Evolutionary conservation across 1,140 invertebrate genomes (phyloP), one percentile per base, ranked within the genome.

Genomic region (Seison nebaliae): DNA sequence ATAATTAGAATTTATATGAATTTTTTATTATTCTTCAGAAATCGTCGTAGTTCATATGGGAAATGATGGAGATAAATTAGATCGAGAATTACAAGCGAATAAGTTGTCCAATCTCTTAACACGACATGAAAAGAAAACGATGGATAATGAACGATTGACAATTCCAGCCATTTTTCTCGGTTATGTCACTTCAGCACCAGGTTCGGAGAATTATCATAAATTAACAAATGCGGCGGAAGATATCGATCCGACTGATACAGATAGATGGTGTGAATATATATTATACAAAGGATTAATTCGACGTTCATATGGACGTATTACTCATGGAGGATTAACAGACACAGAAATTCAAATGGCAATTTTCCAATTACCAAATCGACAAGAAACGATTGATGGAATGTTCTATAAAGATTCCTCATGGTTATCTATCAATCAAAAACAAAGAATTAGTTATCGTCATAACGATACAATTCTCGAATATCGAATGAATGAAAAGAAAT

Each of bases 21-120:
- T n/a, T n/a, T n/a, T n/a, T n/a, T n/a, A n/a, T n/a, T n/a, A n/a
- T n/a, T n/a, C n/a, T n/a, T n/a, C n/a, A n/a, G 53, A 59, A 42
- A 52, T 59, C 48, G 51, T 59, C 21, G 50, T 53, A 4, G 57
- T 52, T 28, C 56, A 59, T 44, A 59, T 59, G 57, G 57, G 57
- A 15, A 59, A 59, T 44, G 54, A 60, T 43, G 31, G 53, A n/a
- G 57, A 60, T 43, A 43, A 38, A 12, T 32, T 57, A 14, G 57
- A 60, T 43, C 45, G 57, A 19, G 46, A 52, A 36, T 44, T 57
- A 12, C 57, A 59, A 43, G 51, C 54, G 0, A 28, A 30, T 15
- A 38, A 48, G 35, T 48, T 49, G n/a, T n/a, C n/a, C n/a, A n/a
- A n/a, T 36, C 46, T 57, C 4, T 44, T 53, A 4, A 43, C 44